A percentile compares a stretch with the other conserved stretches of the same genome.
Evolutionary conservation across 2,888 invertebrate genomes (phyloP).

Genomic region (Aleiodes leptofemur): DNA sequence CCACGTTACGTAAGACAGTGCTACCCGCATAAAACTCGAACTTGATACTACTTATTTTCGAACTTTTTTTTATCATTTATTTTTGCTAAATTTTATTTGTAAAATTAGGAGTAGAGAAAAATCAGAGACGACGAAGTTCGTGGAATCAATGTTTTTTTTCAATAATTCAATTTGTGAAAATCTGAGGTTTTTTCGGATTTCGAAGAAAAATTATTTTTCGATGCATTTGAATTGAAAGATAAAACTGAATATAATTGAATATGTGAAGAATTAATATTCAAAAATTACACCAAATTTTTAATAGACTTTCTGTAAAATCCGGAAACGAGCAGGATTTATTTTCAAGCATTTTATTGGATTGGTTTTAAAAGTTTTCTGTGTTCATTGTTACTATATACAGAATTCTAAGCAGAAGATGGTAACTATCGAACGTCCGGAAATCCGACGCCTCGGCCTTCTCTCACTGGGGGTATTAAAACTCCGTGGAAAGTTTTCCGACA

Average conservation of each 20-base stretch:
- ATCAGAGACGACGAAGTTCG: background rate
- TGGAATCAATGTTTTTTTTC: too few relatives aligned
- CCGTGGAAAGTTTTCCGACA: slow-evolving; percentile 67
- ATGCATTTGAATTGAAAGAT: too few relatives aligned
- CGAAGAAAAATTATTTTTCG: too few relatives aligned
- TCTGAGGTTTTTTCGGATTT: too few relatives aligned
- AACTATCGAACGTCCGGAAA: slow-evolving; percentile 32
- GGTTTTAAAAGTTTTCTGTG: slow-evolving; percentile 9
- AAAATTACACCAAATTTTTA: too few relatives aligned
- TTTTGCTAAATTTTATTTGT: background rate
- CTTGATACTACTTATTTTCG: slow-evolving; percentile 19
- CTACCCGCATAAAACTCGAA: slow-evolving; percentile 11
- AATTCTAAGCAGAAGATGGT: slow-evolving; percentile 36
- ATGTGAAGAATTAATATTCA: too few relatives aligned
- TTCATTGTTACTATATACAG: slow-evolving; percentile 33
- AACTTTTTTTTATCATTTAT: slow-evolving; percentile 1
- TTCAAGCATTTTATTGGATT: slow-evolving; percentile 15
- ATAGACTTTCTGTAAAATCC: too few relatives aligned
- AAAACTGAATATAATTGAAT: too few relatives aligned
- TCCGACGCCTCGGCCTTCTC: slow-evolving; percentile 44
- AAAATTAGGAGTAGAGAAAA: background rate
- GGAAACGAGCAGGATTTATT: too few relatives aligned
- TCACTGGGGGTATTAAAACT: slow-evolving; percentile 68
- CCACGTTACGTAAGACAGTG: slow-evolving; percentile 32
- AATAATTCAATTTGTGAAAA: too few relatives aligned